Percentiles rank a stretch among this genome's conserved stretches.
phyloP scores from a whole-genome alignment of 1,140 invertebrate species.

The Onthophagus taurus region DNA sequence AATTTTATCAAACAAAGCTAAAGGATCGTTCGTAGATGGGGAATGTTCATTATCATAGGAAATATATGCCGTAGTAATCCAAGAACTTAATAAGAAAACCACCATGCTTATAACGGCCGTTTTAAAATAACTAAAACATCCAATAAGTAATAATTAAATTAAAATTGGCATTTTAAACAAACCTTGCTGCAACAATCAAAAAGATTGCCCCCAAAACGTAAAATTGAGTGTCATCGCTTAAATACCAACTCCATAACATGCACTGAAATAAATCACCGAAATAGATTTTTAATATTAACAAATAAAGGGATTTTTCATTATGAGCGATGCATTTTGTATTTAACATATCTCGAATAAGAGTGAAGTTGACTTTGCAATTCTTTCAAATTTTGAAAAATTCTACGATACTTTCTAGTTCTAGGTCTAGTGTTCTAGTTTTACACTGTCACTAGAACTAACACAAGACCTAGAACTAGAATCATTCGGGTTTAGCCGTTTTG shows the following conservation, averaged over 20 bases:
- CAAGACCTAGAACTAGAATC: no score
- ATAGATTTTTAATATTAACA: constrained; percentile 15
- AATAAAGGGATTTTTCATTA: constrained; percentile 7
- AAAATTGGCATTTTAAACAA: constrained; percentile 9
- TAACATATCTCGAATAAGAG: no score
- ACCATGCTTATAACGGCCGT: constrained; percentile 51
- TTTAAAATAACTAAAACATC: constrained; percentile 57
- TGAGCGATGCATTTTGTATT: no score
- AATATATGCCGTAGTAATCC: constrained; percentile 68
- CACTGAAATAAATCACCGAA: constrained; percentile 48
- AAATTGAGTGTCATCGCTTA: constrained; percentile 80
- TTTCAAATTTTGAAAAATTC: no score
- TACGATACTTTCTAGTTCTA: no score
- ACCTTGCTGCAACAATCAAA: constrained; percentile 56
- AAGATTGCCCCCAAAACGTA: constrained; percentile 71
- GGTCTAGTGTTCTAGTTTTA: no score
- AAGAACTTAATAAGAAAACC: constrained; percentile 61
- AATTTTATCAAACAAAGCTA: constrained; percentile 77
- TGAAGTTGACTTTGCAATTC: no score
- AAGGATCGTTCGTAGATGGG: constrained; percentile 67
- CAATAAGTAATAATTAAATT: neutral
- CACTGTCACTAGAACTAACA: no score
- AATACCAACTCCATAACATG: constrained; percentile 83
- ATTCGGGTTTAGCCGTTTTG: no score
- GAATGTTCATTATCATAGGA: constrained; percentile 70